Evolutionary conservation across 1,140 invertebrate species (phyloP), one percentile per base, ranked within the genome.

Genomic region (Vanessa atalanta): DNA sequence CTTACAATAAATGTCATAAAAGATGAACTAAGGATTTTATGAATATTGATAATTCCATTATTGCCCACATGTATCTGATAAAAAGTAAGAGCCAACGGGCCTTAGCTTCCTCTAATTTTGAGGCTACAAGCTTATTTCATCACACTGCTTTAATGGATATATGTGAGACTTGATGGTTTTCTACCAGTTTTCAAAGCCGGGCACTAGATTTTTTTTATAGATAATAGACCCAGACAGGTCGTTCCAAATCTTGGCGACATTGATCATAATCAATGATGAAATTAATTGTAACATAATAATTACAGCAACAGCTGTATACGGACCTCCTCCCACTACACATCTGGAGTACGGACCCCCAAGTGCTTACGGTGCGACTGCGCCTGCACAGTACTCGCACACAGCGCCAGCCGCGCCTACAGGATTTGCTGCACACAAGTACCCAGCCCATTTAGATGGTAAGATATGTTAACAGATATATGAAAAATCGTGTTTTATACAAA

Each of bases 391-490:
- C 76, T 37, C 79, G 9, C 85, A 88, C 66, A 79, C 87, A 2
- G 84, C 79, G 5, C 84, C 84, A 2, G 79, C 88, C 0, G 83
- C 82, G 15, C 84, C 89, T 63, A 86, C 88, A 0, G 90, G 88
- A 5, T 92, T 79, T 67, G 87, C 85, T 4, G 75, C 84, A 2
- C 90, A 91, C 75, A 90, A 90, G 67, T 92, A 89, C 50, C 88
- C 89, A 6, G 65, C 88, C 0, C 84, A 88, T 57, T 79, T 92
- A 67, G 90, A 92, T 83, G 90, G 90, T 92, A 79, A 88, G 85
- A 55, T 55, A 61, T 7, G n/a, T 15, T 55, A 50, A 26, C 14
- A 51, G 4, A 69, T 11, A 57, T 15, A 43, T 7, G 23, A 55
- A 14, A 12, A 26, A 31, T 31, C 37, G 37, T 43, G 7, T 43